Evolutionary conservation across 2,888 invertebrate genomes (phyloP), one percentile per base, ranked within the genome.

Genomic region (Leptura quadrifasciata): DNA sequence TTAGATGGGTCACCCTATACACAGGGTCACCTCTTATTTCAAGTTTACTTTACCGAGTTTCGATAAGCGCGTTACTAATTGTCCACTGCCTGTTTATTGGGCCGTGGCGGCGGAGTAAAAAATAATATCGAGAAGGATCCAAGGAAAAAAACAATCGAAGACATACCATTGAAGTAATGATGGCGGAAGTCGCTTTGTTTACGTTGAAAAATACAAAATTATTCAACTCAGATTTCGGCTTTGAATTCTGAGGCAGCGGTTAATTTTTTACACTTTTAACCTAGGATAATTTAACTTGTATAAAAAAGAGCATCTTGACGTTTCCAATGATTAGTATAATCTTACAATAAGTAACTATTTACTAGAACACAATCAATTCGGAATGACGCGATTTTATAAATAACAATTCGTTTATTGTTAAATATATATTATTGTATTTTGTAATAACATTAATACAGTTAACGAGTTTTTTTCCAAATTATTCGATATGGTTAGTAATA

Each of bases 321-420:
- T n/a, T 47, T 47, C n/a, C 5, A 47, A n/a, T 47, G 47, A 47
- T 47, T 47, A n/a, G n/a, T 47, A 1, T 39, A 15, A 15, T 10
- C 10, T 3, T 47, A 47, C 15, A 47, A 47, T 47, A 47, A 47
- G 15, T n/a, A n/a, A 47, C 35, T 1, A 39, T 31, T 31, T 31
- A 31, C 31, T 39, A 39, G 10, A 1, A 39, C 17, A 10, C 6
- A 57, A 57, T 21, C 12, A 57, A 60, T 27, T 27, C 15, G 1
- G n/a, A 60, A 60, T 27, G 60, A 27, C 60, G 8, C 27, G 60
- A 12, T 27, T 12, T 27, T 27, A 27, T 31, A 27, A 60, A 60
- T 27, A 60, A 21, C 15, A 57, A 27, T 60, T 60, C 27, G 5
- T 60, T 60, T 60, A 15, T n/a, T n/a, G 60, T 24, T 60, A 60